phyloP scores from a whole-genome alignment of 1,140 invertebrate species.

The Drosophila ficusphila region DNA sequence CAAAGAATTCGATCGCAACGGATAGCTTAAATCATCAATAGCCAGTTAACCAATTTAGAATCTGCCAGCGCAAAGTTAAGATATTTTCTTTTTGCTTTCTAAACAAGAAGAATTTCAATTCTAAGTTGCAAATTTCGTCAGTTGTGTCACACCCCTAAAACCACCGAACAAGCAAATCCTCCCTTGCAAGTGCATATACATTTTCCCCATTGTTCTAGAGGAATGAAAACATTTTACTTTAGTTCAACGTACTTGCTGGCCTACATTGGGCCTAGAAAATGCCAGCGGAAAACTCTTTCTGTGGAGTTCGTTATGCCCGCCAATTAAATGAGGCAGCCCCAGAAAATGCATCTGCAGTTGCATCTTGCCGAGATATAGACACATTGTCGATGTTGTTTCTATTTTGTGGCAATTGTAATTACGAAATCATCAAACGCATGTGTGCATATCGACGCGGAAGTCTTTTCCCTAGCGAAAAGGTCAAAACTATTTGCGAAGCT shows the following conservation, averaged over 20 bases:
- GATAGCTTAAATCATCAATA: background rate
- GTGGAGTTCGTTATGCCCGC: constrained; percentile 8
- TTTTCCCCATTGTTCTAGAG: constrained; percentile 1
- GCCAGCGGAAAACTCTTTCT: constrained; percentile 39
- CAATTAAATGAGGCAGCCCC: constrained; percentile 56
- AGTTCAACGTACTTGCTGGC: constrained; percentile 82
- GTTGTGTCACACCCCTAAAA: background rate
- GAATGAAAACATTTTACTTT: constrained; percentile 27
- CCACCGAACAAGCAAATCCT: background rate
- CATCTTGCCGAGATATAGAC: constrained; percentile 3
- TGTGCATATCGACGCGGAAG: constrained; percentile 55
- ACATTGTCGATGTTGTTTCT: constrained; percentile 22
- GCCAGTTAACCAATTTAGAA: too few relatives aligned
- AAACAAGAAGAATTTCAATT: too few relatives aligned
- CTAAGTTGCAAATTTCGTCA: too few relatives aligned
- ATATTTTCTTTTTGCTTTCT: too few relatives aligned
- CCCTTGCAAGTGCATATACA: background rate
- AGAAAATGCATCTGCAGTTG: constrained; percentile 37
- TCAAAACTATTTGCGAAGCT: constrained; percentile 42
- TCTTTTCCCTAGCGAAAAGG: constrained; percentile 32
- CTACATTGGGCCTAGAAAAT: constrained; percentile 63
- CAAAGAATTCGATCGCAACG: background rate
- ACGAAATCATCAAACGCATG: constrained; percentile 62
- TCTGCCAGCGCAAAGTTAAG: too few relatives aligned
- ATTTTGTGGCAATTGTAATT: constrained; percentile 55